Evolutionary conservation across 2,888 invertebrate genomes (phyloP), one percentile per base, ranked within the genome.

Genomic region (Rotaria socialis): DNA sequence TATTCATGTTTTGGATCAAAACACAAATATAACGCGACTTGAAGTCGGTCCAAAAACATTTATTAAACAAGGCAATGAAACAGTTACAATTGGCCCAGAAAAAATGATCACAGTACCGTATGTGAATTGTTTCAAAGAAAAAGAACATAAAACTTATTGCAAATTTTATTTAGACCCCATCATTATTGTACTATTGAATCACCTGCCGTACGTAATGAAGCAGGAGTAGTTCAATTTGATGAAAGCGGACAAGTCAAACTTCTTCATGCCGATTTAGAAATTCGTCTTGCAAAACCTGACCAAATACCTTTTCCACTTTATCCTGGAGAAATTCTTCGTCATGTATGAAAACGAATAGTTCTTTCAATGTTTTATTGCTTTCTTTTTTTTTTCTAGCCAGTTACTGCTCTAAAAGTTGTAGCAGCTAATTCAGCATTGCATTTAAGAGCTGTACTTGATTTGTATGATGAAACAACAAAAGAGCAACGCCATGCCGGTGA

Each of bases 261-360:
- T 50, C 88, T 89, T 14, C 92, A 92, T 89, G 92, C 92, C 86
- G 92, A 92, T 88, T 90, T 90, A 86, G 92, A 92, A 87, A 91
- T 92, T 86, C 89, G 92, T n/a, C 89, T 92, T 52, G 90, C 92
- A 41, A 92, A 92, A 88, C 92, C 92, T 24, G 43, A 80, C n/a
- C 92, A 92, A 88, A 92, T 92, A 27, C 92, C 92, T 4, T 92
- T 92, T 88, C 92, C 92, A n/a, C 89, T 92, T 27, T 92, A 91
- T 89, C 92, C 92, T n/a, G 92, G 92, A n/a, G 92, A 92, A 89
- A 85, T 84, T 6, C 85, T 90, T 5, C 85, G 87, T 22, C 75
- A 88, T 85, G 80, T 80, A 80, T 0, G 7, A 41, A 7, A 8
- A 47, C 0, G 0, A 8, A 2, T 43, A 10, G 0, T 47, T 10